Conservation (phyloP, 2,113 vertebrate genomes). For the Xenopus laevis region DNA sequence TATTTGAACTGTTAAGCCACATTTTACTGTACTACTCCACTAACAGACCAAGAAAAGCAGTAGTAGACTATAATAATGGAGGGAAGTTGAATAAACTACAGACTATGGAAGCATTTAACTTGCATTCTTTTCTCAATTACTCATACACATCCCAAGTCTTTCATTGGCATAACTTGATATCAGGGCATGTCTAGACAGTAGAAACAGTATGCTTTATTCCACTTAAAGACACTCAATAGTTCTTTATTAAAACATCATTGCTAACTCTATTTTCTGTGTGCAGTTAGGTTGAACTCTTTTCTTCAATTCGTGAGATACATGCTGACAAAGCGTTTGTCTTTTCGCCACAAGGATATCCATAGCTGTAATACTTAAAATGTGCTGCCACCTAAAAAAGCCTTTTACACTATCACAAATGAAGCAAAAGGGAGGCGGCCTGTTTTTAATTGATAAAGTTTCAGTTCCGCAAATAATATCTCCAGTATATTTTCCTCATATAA, state of each 20-base stretch:
- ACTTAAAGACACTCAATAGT: slow-evolving; percentile 35
- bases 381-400: background rate
- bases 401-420: no score
- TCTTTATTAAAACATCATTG: slow-evolving; percentile 41
- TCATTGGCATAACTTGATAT: slow-evolving; percentile 23
- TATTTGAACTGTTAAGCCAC: no score
- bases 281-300: slow-evolving; percentile 12
- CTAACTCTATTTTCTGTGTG: slow-evolving; percentile 35
- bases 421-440: no score
- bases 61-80: no score
- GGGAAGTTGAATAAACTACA: no score
- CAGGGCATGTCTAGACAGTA: slow-evolving; percentile 27
- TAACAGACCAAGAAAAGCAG: no score
- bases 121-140: no score
- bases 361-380: background rate
- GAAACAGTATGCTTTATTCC: background rate
- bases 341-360: background rate
- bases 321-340: slow-evolving; percentile 19
- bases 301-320: background rate
- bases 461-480: no score
- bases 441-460: no score
- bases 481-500: no score
- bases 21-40: no score
- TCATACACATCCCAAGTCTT: background rate
- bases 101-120: no score